Evolutionary conservation across 2,113 vertebrate genomes (phyloP).

Genomic region (Hippopotamus amphibius): DNA sequence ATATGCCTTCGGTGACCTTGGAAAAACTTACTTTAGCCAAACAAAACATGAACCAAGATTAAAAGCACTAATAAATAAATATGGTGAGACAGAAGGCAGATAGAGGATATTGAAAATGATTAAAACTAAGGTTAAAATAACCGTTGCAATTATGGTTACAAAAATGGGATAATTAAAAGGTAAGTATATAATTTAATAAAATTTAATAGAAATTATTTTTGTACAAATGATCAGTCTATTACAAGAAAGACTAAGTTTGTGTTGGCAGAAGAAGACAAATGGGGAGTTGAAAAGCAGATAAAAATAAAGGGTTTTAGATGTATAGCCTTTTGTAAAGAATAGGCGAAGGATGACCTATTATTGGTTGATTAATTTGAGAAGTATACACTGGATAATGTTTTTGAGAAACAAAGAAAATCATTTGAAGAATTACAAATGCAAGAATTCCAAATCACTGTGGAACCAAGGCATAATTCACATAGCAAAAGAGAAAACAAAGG

Average conservation of each 20-base stretch:
- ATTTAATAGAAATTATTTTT: conserved; percentile 2
- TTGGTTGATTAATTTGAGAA: neutral
- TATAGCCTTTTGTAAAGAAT: neutral
- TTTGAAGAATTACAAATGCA: neutral
- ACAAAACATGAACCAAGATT: neutral
- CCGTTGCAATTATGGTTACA: neutral
- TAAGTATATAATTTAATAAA: neutral
- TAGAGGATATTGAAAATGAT: neutral
- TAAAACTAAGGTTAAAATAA: neutral
- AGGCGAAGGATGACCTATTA: neutral
- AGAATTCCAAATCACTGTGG: neutral
- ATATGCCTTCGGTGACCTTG: neutral
- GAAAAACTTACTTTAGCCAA: neutral
- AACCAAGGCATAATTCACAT: neutral
- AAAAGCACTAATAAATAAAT: neutral
- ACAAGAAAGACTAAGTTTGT: neutral
- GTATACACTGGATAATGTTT: neutral
- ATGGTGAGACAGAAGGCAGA: neutral
- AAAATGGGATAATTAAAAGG: neutral
- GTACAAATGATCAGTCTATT: neutral
- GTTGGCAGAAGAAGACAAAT: neutral
- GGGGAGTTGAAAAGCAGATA: neutral
- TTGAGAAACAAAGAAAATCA: neutral
- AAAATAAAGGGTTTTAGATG: neutral
- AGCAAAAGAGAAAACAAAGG: neutral